phyloP scores from a whole-genome alignment of 2,888 invertebrate genomes.

The Herminia tarsipennalis region DNA sequence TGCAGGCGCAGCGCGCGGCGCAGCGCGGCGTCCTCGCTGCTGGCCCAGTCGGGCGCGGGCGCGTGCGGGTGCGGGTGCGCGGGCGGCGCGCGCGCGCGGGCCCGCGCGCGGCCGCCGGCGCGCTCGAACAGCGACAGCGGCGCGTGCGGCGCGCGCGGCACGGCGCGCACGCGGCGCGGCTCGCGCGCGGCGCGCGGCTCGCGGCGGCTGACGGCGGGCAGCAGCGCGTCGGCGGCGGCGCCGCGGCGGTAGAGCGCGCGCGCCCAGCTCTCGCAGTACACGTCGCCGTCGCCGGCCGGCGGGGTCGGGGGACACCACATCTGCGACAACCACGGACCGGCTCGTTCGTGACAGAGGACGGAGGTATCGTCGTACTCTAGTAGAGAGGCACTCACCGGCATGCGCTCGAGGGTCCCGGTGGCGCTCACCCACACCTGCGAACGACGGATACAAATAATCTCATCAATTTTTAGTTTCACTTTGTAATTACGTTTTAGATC shows the following conservation, averaged over 20 bases:
- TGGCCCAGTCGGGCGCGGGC: slow-evolving; percentile 94
- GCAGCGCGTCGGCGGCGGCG: slow-evolving; percentile 91
- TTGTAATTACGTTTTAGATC: no score
- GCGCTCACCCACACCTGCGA: slow-evolving; percentile 92
- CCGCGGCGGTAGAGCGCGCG: slow-evolving; percentile 93
- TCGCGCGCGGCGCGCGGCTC: slow-evolving; percentile 85
- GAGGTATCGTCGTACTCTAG: no score
- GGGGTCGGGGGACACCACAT: slow-evolving; percentile 99
- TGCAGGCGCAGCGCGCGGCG: slow-evolving; percentile 92
- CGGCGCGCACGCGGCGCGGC: slow-evolving; percentile 80
- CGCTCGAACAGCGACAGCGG: slow-evolving; percentile 90
- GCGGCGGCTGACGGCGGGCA: slow-evolving; percentile 87
- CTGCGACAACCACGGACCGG: no score
- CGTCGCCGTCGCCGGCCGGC: slow-evolving; percentile 95
- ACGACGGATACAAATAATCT: no score
- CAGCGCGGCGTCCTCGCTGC: slow-evolving; percentile 95
- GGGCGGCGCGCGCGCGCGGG: slow-evolving; percentile 89
- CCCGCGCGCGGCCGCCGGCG: slow-evolving; percentile 68
- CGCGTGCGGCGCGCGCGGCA: slow-evolving; percentile 91
- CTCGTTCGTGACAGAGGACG: no score
- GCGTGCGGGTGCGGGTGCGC: slow-evolving; percentile 87
- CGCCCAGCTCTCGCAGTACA: slow-evolving; percentile 94
- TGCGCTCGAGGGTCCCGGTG: slow-evolving; percentile 87
- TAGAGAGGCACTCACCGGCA: slow-evolving; percentile 95
- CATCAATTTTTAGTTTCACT: no score